These are phyloP conservation scores for Bolborhynchus lineola DNA, from an alignment of 2,113 vertebrate genomes.

Conservation along the genomic window DNA sequence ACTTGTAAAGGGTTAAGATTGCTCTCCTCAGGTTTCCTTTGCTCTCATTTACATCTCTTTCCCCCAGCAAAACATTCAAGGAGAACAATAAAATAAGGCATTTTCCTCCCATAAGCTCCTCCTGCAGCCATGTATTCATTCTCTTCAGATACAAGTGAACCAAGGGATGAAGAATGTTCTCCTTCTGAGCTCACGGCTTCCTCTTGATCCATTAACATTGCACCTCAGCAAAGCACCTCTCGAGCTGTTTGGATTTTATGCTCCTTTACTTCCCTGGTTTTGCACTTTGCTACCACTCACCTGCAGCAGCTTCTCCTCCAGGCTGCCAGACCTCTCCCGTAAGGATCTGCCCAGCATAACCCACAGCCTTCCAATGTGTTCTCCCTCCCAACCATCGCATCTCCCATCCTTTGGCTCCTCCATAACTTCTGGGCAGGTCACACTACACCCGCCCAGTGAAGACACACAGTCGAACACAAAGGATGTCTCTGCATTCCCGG, in stretches of 20 bases:
- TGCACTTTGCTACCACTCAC: not conserved
- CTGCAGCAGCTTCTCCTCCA: not conserved
- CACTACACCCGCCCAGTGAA: not conserved
- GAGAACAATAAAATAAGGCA: not conserved
- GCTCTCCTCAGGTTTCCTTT: not conserved
- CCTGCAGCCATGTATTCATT: not conserved
- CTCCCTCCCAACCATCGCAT: not conserved
- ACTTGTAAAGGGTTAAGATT: not conserved
- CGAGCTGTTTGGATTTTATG: not conserved
- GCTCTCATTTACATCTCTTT: not conserved
- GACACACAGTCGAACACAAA: not conserved
- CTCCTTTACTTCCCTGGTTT: not conserved
- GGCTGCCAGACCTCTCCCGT: not conserved
- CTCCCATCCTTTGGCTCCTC: not conserved
- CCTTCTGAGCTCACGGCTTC: not conserved
- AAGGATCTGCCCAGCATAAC: not conserved
- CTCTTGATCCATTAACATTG: not conserved
- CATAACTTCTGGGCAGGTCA: not conserved
- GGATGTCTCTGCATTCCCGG: conserved; percentile 1
- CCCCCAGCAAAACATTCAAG: not conserved
- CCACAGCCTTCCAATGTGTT: not conserved
- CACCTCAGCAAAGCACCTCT: not conserved
- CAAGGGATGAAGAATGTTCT: not conserved
- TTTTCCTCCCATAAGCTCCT: not conserved
- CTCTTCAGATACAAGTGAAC: not conserved